A percentile compares a stretch with the other conserved stretches of the same genome.
Conservation (phyloP, 2,797 vertebrate genomes). For the Syngnathus rostellatus region DNA sequence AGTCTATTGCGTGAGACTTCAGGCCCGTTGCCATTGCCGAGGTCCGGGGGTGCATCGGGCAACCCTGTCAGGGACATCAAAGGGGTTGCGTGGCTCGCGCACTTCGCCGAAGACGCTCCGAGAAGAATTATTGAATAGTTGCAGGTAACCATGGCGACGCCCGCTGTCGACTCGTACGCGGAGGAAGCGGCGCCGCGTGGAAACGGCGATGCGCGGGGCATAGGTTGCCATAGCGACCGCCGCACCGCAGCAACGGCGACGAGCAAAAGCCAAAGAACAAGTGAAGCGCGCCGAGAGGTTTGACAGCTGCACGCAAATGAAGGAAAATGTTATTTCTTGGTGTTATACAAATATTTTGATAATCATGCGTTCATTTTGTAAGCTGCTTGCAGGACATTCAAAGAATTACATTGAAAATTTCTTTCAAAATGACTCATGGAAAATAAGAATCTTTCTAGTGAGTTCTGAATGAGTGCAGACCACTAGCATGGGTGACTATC, state of each 20-base stretch:
- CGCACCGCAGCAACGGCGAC: no score
- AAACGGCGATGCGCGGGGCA: neutral
- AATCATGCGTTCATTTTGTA: no score
- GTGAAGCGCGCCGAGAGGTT: neutral
- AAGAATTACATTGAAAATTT: no score
- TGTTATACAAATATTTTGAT: no score
- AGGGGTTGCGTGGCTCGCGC: neutral
- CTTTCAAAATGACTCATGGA: no score
- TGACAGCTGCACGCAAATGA: neutral
- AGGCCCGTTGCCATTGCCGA: neutral
- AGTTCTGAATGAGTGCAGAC: no score
- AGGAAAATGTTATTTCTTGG: no score
- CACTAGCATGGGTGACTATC: no score
- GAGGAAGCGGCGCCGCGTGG: neutral
- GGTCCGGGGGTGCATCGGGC: neutral
- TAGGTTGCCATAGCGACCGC: neutral
- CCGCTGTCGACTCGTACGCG: neutral
- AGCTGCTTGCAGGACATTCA: no score
- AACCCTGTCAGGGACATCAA: neutral
- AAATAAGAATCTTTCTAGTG: no score
- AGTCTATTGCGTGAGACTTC: no score
- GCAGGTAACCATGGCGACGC: constrained; percentile 3
- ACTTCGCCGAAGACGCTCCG: neutral
- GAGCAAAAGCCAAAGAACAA: neutral
- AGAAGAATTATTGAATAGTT: neutral